phyloP scores from a whole-genome alignment of 2,888 invertebrate species.

The Melinaea menophilus region DNA sequence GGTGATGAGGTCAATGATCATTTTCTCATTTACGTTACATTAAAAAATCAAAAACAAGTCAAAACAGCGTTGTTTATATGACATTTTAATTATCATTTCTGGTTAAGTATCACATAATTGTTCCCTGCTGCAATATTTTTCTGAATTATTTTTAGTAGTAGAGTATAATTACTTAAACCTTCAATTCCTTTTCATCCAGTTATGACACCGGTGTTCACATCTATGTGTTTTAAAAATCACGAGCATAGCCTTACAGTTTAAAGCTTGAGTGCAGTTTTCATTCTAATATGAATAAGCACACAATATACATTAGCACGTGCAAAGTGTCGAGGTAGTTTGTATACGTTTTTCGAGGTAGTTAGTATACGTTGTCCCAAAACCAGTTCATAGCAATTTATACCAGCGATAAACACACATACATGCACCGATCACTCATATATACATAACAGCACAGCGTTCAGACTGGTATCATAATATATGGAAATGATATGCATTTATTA shows the following conservation, averaged over 20 bases:
- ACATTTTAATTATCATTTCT: too few relatives aligned
- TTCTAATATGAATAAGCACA: neutral
- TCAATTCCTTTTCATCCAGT: neutral
- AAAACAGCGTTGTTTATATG: too few relatives aligned
- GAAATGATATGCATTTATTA: neutral
- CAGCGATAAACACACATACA: constrained; percentile 32
- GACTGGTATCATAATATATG: neutral
- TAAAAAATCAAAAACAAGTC: too few relatives aligned
- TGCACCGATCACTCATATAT: constrained; percentile 19
- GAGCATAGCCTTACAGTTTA: neutral
- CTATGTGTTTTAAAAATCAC: neutral
- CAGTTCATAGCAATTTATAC: constrained; percentile 26
- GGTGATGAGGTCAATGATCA: too few relatives aligned
- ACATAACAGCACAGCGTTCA: neutral
- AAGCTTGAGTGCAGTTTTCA: neutral
- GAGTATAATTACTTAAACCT: neutral
- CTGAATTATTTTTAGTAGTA: neutral
- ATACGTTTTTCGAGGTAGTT: neutral
- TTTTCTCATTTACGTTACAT: too few relatives aligned
- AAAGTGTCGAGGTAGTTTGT: neutral
- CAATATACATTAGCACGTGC: neutral
- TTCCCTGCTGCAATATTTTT: neutral
- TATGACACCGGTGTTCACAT: neutral
- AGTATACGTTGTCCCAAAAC: neutral
- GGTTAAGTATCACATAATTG: too few relatives aligned